Base-by-base conservation (phyloP, 2,113 vertebrate genomes). In the Canis aureus region DNA sequence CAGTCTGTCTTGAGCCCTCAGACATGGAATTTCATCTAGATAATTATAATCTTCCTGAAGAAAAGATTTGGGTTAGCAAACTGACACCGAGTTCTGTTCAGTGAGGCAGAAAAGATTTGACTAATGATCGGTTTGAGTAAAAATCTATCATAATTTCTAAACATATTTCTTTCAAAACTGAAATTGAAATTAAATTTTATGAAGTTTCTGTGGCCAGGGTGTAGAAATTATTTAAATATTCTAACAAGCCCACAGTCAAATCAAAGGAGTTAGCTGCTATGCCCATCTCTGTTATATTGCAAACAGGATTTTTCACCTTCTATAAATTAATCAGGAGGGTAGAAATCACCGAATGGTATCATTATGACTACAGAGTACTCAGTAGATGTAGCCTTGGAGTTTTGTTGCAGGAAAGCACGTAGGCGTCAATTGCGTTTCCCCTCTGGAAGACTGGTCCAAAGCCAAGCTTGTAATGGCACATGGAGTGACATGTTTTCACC, bases 371-470 rank as follows among this genome's bases (percentile, higher is more conserved):
- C 35, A 93, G 67, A 57, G 16, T 29, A 43, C 32, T 79, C 60
- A 84, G 57, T 8, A 86, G 64, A 64, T 8, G 6, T 3, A 78
- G 16, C 4, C 25, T 79, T 85, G 4, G 2, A 73, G 29, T 62
- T 60, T 93, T 43, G 4, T 87, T 95, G 38, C 29, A 38, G 57
- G 84, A 80, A 96, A 92, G 84, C 32, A 73, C 15, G n/a, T 64
- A 81, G 53, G 3, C 11, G 43, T 93, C 43, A 38, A 59, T 22
- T 27, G 32, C 38, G 43, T 76, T 66, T 86, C 66, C 55, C 53
- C 67, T 66, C 57, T 29, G 55, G 23, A 38, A 49, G 35, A 57
- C 22, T 69, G 59, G 32, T 35, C 59, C 32, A 51, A 38, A 1
- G 32, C 4, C 55, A 93, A 59, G 15, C 1, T 64, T 57, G 8